Conservation (phyloP, 2,113 vertebrate genomes). For the Mungos mungo region DNA sequence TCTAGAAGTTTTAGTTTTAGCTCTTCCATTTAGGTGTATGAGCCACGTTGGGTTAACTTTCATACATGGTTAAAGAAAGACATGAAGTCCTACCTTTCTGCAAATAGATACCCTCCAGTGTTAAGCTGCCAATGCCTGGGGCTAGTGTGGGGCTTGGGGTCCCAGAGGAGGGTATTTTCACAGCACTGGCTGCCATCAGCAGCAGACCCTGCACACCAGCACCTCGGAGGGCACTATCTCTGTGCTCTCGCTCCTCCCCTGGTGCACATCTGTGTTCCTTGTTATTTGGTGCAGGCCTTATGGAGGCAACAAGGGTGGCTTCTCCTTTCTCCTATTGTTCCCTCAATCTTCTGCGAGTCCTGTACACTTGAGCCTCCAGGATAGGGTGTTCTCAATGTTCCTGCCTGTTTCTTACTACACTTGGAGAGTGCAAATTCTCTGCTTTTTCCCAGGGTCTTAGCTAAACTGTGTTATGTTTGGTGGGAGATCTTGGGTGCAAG, state of each 20-base stretch:
- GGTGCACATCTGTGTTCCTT: not conserved
- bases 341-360: not conserved
- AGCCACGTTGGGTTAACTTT: not conserved
- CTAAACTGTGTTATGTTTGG: not conserved
- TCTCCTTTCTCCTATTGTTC: not conserved
- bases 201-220: too few relatives aligned
- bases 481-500: not conserved
- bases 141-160: not conserved
- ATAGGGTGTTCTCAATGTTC: not conserved
- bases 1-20: not conserved
- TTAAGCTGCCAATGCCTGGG: not conserved
- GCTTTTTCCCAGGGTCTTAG: not conserved
- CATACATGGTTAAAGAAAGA: not conserved
- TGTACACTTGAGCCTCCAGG: not conserved
- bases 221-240: not conserved
- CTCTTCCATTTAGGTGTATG: not conserved
- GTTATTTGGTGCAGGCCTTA: not conserved
- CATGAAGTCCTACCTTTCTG: not conserved
- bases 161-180: not conserved
- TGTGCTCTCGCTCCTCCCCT: not conserved
- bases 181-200: not conserved
- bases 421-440: not conserved
- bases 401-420: not conserved
- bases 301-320: not conserved
- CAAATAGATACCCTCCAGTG: not conserved